These are phyloP conservation scores for Chaetodon trifascialis DNA, from an alignment of 2,113 vertebrate species.

Conservation along the genomic window DNA sequence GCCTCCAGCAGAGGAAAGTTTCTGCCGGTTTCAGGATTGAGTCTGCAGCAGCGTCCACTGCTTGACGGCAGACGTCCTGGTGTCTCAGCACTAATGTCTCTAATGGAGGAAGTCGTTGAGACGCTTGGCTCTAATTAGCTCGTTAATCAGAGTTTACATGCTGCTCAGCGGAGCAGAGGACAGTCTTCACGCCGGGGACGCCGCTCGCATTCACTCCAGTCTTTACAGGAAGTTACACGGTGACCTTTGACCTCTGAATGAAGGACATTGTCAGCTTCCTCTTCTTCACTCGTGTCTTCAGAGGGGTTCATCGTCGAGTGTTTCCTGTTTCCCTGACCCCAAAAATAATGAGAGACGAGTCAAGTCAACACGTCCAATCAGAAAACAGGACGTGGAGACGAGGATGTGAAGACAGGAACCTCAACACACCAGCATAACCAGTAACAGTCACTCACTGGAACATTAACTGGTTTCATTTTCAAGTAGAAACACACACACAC, in stretches of 20 bases:
- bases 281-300: too few species aligned
- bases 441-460: too few species aligned
- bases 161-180: neutral
- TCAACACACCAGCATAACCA: too few species aligned
- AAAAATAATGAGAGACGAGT: too few species aligned
- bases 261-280: neutral
- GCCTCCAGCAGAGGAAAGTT: too few species aligned
- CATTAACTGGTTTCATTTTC: too few species aligned
- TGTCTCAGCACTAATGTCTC: neutral
- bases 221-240: neutral
- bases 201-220: neutral
- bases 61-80: neutral
- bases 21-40: neutral
- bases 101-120: slow-evolving; percentile 30
- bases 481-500: too few species aligned
- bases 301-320: too few species aligned
- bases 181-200: neutral
- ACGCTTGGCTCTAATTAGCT: slow-evolving; percentile 33
- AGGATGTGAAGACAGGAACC: too few species aligned
- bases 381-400: too few species aligned
- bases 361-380: too few species aligned
- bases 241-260: neutral
- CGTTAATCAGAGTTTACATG: slow-evolving; percentile 28
- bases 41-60: neutral
- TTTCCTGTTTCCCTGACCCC: too few species aligned